These are phyloP conservation scores for Bombyx mori DNA, from an alignment of 1,140 invertebrate species.

Conservation along the genomic window ASM3026992v2 NC_085113.1:1133001-1133500, in stretches of 20 bases:
- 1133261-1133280: conserved; percentile 89
- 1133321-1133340: conserved; percentile 84
- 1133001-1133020: conserved; percentile 82
- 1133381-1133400: conserved; percentile 83
- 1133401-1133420: conserved; percentile 74
- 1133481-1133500: conserved; percentile 83
- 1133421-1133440: conserved; percentile 81
- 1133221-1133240: conserved; percentile 81
- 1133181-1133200: conserved; percentile 85
- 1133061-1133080: conserved; percentile 85
- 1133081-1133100: conserved; percentile 89
- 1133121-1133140: conserved; percentile 87
- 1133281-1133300: conserved; percentile 86
- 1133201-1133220: conserved; percentile 88
- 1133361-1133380: conserved; percentile 82
- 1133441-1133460: conserved; percentile 79
- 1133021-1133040: conserved; percentile 91
- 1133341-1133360: conserved; percentile 81
- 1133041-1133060: conserved; percentile 87
- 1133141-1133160: conserved; percentile 91
- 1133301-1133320: conserved; percentile 82
- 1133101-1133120: conserved; percentile 89
- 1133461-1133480: conserved; percentile 78
- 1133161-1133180: conserved; percentile 88
- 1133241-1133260: conserved; percentile 84